Evolutionary conservation across 2,113 vertebrate genomes (phyloP).

Genomic region (Dasypus novemcinctus): DNA sequence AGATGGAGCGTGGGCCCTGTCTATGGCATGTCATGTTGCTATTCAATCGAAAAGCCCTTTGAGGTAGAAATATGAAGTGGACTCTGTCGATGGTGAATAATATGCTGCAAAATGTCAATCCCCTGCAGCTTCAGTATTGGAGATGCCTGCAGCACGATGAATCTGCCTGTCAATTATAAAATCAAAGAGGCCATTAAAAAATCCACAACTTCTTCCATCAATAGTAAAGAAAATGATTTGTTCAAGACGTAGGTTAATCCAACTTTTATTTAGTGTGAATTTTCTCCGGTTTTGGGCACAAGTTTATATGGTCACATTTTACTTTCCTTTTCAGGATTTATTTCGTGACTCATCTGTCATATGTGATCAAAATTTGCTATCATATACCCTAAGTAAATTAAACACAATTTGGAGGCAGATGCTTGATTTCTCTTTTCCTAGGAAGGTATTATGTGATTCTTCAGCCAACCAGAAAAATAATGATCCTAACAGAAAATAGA

Average conservation of each 20-base stretch:
- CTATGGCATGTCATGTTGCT: neutral
- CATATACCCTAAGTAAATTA: neutral
- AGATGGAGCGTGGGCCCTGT: neutral
- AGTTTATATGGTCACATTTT: neutral
- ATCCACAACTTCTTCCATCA: neutral
- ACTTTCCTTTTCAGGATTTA: neutral
- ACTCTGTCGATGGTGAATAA: neutral
- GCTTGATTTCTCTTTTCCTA: neutral
- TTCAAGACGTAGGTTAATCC: neutral
- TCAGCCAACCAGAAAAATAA: neutral
- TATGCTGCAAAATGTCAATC: neutral
- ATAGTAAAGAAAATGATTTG: neutral
- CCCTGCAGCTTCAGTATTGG: neutral
- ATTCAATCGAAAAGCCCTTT: neutral
- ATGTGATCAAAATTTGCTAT: neutral
- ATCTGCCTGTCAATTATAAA: neutral
- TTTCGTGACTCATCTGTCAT: neutral
- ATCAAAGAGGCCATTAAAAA: neutral
- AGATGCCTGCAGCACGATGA: neutral
- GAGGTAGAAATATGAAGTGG: neutral
- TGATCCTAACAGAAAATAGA: neutral
- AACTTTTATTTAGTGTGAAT: neutral
- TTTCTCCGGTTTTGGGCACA: neutral
- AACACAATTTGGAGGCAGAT: neutral
- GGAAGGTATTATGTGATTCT: neutral